Percentiles rank a stretch among this genome's conserved stretches.
Evolutionary conservation across 2,888 invertebrate genomes (phyloP).

Genomic region (Diabrotica balteata): DNA sequence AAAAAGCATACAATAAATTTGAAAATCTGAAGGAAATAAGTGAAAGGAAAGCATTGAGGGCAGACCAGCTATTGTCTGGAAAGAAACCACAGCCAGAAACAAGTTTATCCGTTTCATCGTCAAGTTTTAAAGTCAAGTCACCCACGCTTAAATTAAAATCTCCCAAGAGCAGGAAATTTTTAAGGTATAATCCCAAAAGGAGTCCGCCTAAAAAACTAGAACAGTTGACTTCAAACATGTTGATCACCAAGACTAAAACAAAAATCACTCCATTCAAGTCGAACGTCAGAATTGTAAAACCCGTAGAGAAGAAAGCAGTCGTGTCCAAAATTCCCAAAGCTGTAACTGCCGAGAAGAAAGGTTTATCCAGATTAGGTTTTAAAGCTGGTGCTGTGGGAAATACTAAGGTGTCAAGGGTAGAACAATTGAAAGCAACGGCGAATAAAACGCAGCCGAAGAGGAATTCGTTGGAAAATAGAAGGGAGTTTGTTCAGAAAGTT

Average conservation of each 20-base stretch:
- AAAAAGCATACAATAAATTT: slow-evolving; percentile 71
- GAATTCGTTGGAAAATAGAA: slow-evolving; percentile 43
- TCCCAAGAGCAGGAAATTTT: slow-evolving; percentile 22
- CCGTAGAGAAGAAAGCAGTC: slow-evolving; percentile 13
- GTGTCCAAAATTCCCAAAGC: slow-evolving; percentile 27
- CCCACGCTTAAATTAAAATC: slow-evolving; percentile 11
- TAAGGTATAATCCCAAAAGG: slow-evolving; percentile 20
- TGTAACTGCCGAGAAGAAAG: slow-evolving; percentile 19
- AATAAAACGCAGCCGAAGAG: slow-evolving; percentile 42
- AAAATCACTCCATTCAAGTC: slow-evolving; percentile 26
- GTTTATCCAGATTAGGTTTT: slow-evolving; percentile 43
- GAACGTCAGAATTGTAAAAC: slow-evolving; percentile 21
- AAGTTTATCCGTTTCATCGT: slow-evolving; percentile 1
- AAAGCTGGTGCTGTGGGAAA: slow-evolving; percentile 30
- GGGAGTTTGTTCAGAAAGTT: slow-evolving; percentile 69
- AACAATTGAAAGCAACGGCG: slow-evolving; percentile 43
- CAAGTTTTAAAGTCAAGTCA: slow-evolving; percentile 14
- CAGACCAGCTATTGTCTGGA: slow-evolving; percentile 57
- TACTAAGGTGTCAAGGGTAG: slow-evolving; percentile 35
- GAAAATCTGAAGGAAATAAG: slow-evolving; percentile 72
- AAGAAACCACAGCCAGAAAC: slow-evolving; percentile 40
- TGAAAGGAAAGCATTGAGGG: slow-evolving; percentile 61
- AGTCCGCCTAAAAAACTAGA: slow-evolving; percentile 19
- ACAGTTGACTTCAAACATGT: slow-evolving; percentile 9
- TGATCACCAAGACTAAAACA: slow-evolving; percentile 12